Percentiles rank a stretch among this genome's conserved stretches.
Evolutionary conservation across 2,113 vertebrate species (phyloP).

Genomic region (Sorex araneus): DNA sequence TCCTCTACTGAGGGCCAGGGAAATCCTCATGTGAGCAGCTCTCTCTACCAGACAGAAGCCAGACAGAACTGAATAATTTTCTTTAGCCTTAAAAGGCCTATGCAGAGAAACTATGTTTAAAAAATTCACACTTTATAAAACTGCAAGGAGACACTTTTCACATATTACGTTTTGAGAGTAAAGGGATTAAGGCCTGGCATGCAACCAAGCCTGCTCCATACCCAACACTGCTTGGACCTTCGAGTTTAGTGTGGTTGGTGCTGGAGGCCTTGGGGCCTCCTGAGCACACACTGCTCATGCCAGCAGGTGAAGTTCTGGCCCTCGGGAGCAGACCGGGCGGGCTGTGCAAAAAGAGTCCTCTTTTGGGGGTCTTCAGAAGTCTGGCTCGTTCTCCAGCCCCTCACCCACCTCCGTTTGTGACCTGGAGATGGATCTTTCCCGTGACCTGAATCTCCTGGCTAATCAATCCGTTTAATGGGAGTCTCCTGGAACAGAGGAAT

Average conservation of each 20-base stretch:
- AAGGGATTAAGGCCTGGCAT: too few relatives aligned
- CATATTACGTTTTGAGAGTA: not conserved
- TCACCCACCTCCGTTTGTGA: too few relatives aligned
- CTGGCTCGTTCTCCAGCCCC: too few relatives aligned
- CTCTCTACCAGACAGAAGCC: not conserved
- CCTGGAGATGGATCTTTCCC: not conserved
- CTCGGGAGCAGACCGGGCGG: too few relatives aligned
- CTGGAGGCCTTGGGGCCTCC: too few relatives aligned
- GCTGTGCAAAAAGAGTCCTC: not conserved
- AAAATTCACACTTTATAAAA: conserved; percentile 32
- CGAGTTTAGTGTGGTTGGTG: too few relatives aligned
- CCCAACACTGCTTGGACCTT: too few relatives aligned
- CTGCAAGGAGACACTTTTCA: not conserved
- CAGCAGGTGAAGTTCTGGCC: too few relatives aligned
- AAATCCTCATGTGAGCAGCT: not conserved
- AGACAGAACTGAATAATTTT: not conserved
- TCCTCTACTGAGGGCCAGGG: not conserved
- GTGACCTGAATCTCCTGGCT: not conserved
- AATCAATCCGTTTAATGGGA: not conserved
- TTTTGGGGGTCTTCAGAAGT: fast-evolving
- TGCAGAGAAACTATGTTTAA: not conserved
- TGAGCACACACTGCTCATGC: too few relatives aligned
- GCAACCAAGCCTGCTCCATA: too few relatives aligned
- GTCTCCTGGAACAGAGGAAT: not conserved
- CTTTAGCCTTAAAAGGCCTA: not conserved